phyloP scores from a whole-genome alignment of 1,140 invertebrate genomes.

The Oscheius sp. region DNA sequence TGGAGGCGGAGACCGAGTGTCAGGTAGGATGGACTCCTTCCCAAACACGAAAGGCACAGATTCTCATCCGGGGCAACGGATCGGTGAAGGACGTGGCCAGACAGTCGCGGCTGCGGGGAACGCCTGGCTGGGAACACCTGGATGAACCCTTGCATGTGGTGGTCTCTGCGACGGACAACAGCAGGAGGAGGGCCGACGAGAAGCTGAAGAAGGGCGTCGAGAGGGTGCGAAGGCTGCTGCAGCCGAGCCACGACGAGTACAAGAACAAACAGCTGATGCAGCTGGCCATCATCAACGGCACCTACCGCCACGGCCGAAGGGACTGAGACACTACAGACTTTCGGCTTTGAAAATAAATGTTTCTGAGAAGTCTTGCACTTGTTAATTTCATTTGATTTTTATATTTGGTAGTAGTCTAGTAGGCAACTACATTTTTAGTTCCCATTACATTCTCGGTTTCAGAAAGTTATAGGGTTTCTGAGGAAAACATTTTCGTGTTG shows the following conservation, averaged over 20 bases:
- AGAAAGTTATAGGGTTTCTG: too few species aligned
- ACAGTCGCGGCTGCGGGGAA: constrained; percentile 95
- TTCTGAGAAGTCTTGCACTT: too few species aligned
- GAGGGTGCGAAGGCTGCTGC: constrained; percentile 3
- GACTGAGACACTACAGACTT: too few species aligned
- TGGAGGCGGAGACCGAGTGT: constrained; percentile 97
- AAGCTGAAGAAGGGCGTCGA: constrained; percentile 14
- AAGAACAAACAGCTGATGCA: constrained; percentile 25
- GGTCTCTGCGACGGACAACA: constrained; percentile 4
- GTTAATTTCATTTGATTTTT: too few species aligned
- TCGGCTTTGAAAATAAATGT: too few species aligned
- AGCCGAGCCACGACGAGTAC: constrained; percentile 17
- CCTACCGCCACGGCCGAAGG: too few species aligned
- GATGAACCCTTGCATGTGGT: constrained; percentile 96
- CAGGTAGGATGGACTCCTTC: too few species aligned
- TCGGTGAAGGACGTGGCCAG: constrained; percentile 69
- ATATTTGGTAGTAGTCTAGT: too few species aligned
- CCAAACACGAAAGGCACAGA: too few species aligned
- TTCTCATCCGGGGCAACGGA: constrained; percentile 98
- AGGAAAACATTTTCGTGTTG: too few species aligned
- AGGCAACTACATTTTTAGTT: too few species aligned
- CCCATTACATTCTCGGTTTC: too few species aligned
- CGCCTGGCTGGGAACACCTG: constrained; percentile 98
- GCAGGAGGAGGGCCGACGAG: not conserved
- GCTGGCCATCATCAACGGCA: constrained; percentile 33